phyloP scores from a whole-genome alignment of 1,140 invertebrate species.

The Drosophila malerkotliana region DNA sequence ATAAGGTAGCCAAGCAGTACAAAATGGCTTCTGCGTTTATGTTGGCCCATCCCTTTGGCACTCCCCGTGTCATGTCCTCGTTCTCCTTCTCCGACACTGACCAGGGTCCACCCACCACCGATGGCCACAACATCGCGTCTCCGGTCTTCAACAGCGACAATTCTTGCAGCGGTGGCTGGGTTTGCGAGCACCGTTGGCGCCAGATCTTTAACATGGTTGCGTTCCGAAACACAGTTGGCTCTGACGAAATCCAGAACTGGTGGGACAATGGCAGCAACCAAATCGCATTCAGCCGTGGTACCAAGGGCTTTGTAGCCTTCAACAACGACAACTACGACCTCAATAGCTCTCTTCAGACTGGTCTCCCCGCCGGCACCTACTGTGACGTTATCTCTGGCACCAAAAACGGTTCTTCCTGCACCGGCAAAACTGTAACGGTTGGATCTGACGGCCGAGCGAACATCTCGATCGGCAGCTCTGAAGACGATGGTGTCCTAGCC shows the following conservation, averaged over 20 bases:
- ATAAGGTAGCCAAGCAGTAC: slow-evolving; percentile 87
- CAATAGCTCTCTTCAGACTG: slow-evolving; percentile 87
- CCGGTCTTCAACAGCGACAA: slow-evolving; percentile 85
- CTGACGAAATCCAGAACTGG: slow-evolving; percentile 87
- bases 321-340: slow-evolving; percentile 87
- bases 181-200: slow-evolving; percentile 96
- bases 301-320: slow-evolving; percentile 90
- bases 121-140: slow-evolving; percentile 80
- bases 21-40: slow-evolving; percentile 92
- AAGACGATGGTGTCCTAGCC: slow-evolving; percentile 90
- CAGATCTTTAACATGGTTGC: slow-evolving; percentile 93
- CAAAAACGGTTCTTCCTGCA: slow-evolving; percentile 87
- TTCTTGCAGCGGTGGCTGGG: slow-evolving; percentile 88
- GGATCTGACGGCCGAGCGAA: slow-evolving; percentile 87
- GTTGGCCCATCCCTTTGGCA: slow-evolving; percentile 91
- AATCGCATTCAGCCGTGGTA: slow-evolving; percentile 91
- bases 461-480: slow-evolving; percentile 85
- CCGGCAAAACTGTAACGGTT: slow-evolving; percentile 89
- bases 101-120: slow-evolving; percentile 84
- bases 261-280: slow-evolving; percentile 91
- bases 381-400: slow-evolving; percentile 93
- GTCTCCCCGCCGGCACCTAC: slow-evolving; percentile 90
- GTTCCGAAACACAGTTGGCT: slow-evolving; percentile 88
- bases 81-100: slow-evolving; percentile 85
- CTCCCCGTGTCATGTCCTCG: slow-evolving; percentile 91